phyloP scores from a whole-genome alignment of 2,888 invertebrate genomes.

The Erannis defoliaria region DNA sequence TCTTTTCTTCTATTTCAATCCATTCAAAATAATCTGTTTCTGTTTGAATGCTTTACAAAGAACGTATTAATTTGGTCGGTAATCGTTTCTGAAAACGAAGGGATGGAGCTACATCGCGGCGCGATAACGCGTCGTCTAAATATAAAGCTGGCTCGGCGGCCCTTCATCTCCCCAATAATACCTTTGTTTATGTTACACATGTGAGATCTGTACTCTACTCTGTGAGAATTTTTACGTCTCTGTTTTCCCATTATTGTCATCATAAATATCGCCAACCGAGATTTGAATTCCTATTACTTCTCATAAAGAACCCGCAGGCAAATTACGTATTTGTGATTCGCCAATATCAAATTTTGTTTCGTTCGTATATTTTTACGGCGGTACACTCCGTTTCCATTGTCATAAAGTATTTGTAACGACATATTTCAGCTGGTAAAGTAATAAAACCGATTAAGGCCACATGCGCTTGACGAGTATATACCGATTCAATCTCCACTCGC shows the following conservation, averaged over 20 bases:
- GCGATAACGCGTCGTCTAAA: slow-evolving; percentile 69
- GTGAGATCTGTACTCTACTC: slow-evolving; percentile 53
- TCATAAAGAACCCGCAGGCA: slow-evolving; percentile 28
- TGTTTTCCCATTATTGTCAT: slow-evolving; percentile 52
- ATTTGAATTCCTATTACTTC: slow-evolving; percentile 39
- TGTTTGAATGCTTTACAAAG: slow-evolving; percentile 28
- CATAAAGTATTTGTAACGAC: slow-evolving; percentile 36
- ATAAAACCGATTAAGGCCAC: slow-evolving; percentile 36
- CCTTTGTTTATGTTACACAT: slow-evolving; percentile 70
- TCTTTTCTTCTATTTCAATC: too few species aligned
- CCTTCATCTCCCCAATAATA: slow-evolving; percentile 69
- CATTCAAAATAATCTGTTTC: slow-evolving; percentile 7
- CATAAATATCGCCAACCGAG: slow-evolving; percentile 47
- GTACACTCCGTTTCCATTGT: slow-evolving; percentile 37
- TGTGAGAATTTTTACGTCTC: slow-evolving; percentile 52
- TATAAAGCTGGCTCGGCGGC: slow-evolving; percentile 65
- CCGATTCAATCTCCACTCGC: slow-evolving; percentile 31
- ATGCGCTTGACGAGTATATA: slow-evolving; percentile 12
- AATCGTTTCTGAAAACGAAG: slow-evolving; percentile 66
- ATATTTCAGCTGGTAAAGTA: slow-evolving; percentile 29
- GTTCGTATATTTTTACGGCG: slow-evolving; percentile 21
- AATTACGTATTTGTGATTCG: slow-evolving; percentile 25
- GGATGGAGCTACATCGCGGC: slow-evolving; percentile 66
- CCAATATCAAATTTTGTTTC: slow-evolving; percentile 8
- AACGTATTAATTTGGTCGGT: slow-evolving; percentile 41